A percentile compares a stretch with the other conserved stretches of the same genome.
phyloP scores from a whole-genome alignment of 2,113 vertebrate species.

The Centropus unirufus region DNA sequence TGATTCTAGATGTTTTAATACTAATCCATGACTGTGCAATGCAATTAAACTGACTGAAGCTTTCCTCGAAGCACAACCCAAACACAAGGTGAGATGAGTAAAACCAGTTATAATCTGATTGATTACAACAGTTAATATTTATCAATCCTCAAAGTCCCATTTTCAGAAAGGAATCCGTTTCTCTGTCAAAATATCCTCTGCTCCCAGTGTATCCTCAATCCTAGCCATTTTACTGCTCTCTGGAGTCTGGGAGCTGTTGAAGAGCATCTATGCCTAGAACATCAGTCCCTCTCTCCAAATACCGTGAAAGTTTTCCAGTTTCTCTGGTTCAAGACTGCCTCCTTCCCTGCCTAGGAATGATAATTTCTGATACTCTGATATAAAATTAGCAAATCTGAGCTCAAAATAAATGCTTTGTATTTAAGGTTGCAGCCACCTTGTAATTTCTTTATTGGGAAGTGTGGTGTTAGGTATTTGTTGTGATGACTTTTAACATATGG shows the following conservation, averaged over 20 bases:
- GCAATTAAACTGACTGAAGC: not conserved
- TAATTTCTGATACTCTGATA: not conserved
- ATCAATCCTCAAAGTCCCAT: not conserved
- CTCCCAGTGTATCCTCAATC: not conserved
- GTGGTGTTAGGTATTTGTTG: not conserved
- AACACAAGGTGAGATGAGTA: not conserved
- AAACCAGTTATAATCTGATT: not conserved
- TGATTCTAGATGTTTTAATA: not conserved
- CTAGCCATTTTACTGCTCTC: not conserved
- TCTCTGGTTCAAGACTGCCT: not conserved
- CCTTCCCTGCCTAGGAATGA: not conserved
- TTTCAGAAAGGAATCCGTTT: not conserved
- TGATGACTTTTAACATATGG: slow-evolving; percentile 74
- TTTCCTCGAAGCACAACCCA: not conserved
- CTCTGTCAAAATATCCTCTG: not conserved
- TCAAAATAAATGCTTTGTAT: not conserved
- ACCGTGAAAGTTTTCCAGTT: not conserved
- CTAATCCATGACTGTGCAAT: not conserved
- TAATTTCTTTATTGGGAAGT: not conserved
- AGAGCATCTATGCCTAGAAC: not conserved
- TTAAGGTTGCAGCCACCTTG: not conserved
- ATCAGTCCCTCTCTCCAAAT: not conserved
- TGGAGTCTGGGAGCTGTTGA: not conserved
- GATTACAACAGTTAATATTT: not conserved
- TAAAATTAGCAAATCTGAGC: not conserved